Conservation (phyloP, 2,113 vertebrate genomes). For the Nesoenas mayeri region DNA sequence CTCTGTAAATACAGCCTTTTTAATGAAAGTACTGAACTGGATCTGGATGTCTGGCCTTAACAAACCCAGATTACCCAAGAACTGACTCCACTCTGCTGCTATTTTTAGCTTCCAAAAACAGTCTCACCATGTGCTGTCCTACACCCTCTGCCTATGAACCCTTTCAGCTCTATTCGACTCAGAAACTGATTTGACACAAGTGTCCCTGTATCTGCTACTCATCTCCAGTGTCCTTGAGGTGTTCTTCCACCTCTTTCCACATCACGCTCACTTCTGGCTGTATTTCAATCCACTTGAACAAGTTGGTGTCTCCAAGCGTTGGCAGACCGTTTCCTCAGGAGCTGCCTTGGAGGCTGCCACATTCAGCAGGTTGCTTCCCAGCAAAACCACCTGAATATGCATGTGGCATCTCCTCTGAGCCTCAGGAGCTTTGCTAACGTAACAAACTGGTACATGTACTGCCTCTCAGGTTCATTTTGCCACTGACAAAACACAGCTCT, state of each 20-base stretch:
- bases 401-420: fast-evolving
- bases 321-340: neutral
- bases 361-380: neutral
- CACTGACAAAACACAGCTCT: neutral
- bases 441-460: neutral
- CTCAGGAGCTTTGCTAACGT: neutral
- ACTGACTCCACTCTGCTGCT: neutral
- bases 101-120: neutral
- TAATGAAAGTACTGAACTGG: neutral
- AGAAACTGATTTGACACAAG: neutral
- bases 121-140: fast-evolving
- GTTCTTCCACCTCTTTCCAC: neutral
- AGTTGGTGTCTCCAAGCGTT: fast-evolving
- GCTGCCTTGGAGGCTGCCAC: neutral
- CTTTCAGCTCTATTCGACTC: neutral
- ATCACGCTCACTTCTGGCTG: fast-evolving
- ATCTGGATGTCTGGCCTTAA: neutral
- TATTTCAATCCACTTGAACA: fast-evolving
- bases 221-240: fast-evolving
- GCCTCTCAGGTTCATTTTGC: neutral
- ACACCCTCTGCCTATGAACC: neutral
- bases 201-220: fast-evolving
- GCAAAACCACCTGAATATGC: neutral
- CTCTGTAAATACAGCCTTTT: neutral
- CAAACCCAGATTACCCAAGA: neutral